Evolutionary conservation across 2,888 invertebrate species (phyloP).

Genomic region (Drosophila parthenogenetica): DNA sequence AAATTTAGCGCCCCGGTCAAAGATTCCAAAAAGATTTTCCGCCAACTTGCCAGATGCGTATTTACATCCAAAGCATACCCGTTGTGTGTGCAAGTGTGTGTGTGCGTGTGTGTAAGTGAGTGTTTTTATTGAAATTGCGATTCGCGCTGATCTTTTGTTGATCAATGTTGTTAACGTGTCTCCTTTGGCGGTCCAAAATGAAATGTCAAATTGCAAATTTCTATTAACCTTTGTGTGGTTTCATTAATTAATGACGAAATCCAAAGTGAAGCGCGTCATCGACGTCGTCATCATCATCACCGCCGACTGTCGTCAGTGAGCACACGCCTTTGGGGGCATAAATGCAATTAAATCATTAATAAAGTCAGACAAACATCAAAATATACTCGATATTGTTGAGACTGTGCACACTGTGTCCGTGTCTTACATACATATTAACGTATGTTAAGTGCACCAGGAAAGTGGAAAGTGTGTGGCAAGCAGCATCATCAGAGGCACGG

Average conservation of each 20-base stretch:
- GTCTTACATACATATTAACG: conserved; percentile 11
- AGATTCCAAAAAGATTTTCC: conserved; percentile 44
- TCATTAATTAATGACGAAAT: conserved; percentile 79
- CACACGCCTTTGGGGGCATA: conserved; percentile 70
- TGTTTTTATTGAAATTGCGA: conserved; percentile 20
- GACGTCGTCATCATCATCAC: conserved; percentile 47
- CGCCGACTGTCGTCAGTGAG: conserved; percentile 65
- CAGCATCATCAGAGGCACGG: conserved; percentile 36
- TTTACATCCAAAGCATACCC: conserved; percentile 8
- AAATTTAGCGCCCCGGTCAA: conserved; percentile 69
- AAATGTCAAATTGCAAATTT: conserved; percentile 67
- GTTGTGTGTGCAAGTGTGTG: conserved; percentile 1
- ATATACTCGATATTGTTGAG: conserved; percentile 49
- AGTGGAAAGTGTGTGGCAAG: conserved; percentile 62
- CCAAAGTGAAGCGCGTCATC: conserved; percentile 49
- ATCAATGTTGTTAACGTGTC: conserved; percentile 39
- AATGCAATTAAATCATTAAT: conserved; percentile 79
- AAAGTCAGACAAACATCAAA: conserved; percentile 73
- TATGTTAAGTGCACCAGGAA: conserved; percentile 64
- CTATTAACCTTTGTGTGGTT: conserved; percentile 68
- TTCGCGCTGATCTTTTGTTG: conserved; percentile 23
- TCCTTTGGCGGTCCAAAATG: conserved; percentile 19
- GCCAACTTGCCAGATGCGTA: conserved; percentile 51
- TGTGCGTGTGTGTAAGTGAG: conserved; percentile 5
- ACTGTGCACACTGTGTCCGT: conserved; percentile 10